Base-by-base conservation (phyloP, 2,888 invertebrate species). In the Eupsilia transversa region DNA sequence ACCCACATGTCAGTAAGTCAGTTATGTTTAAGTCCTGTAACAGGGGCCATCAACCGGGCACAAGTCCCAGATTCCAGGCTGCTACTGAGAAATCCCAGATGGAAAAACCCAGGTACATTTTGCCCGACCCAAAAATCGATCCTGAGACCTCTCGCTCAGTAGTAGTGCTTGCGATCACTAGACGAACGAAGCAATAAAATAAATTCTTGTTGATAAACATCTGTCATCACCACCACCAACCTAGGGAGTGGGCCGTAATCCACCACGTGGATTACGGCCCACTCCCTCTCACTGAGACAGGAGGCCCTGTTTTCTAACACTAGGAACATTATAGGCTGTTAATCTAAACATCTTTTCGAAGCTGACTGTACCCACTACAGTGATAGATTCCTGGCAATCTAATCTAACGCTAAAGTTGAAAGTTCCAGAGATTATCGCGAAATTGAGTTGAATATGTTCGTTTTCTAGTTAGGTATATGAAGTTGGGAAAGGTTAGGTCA, bases 331-430 rank as follows among this genome's bases (percentile, higher is more conserved):
- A n/a, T n/a, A n/a, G n/a, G n/a, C n/a, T n/a, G n/a, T n/a, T n/a
- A n/a, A n/a, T n/a, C n/a, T n/a, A 14, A 17, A 65, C 20, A 65
- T 60, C 0, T 35, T 59, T 12, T 59, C n/a, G 17, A 33, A 12
- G 20, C 60, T 12, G n/a, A 65, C 60, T 60, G 65, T 65, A 65
- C 46, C 59, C 33, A 49, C 3, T 2, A n/a, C 38, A 10, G 65
- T 77, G 83, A 88, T 87, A 79, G 87, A 88, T 87, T 79, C 54
- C 74, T 52, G 41, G 43, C 69, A 86, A 86, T 87, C 82, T 71
- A 85, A 85, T 78, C 74, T 77, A 61, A 68, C 63, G 66, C 56
- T 41, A 41, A 57, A 77, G 61, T 81, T 76, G 41, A 10, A 77
- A 82, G 72, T 82, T 82, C n/a, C 23, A 23, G 63, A n/a, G 61